phyloP scores from a whole-genome alignment of 2,888 invertebrate genomes.

The Parnassius apollo region DNA sequence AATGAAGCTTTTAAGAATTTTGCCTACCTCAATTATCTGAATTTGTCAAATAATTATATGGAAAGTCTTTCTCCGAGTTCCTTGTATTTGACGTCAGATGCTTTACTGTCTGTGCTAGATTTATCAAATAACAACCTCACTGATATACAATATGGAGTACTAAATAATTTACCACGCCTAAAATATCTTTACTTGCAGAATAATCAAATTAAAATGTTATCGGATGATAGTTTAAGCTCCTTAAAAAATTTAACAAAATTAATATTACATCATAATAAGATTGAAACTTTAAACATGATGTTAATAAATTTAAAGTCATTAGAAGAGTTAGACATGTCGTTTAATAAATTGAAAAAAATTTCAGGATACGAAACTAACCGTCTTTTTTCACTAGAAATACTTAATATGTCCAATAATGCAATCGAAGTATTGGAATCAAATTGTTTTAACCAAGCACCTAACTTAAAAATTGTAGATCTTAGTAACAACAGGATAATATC shows the following conservation, averaged over 20 bases:
- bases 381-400: constrained; percentile 42
- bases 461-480: constrained; percentile 51
- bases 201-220: constrained; percentile 47
- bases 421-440: constrained; percentile 53
- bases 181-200: constrained; percentile 48
- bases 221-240: constrained; percentile 47
- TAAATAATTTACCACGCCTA: constrained; percentile 44
- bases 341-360: constrained; percentile 48
- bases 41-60: constrained; percentile 57
- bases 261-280: constrained; percentile 49
- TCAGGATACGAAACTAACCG: constrained; percentile 54
- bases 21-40: constrained; percentile 40
- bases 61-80: constrained; percentile 41
- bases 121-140: constrained; percentile 52
- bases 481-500: constrained; percentile 54
- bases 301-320: constrained; percentile 52
- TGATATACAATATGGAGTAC: constrained; percentile 39
- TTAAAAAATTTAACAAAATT: constrained; percentile 45
- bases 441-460: constrained; percentile 53
- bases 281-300: constrained; percentile 50
- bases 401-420: constrained; percentile 59
- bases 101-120: constrained; percentile 45
- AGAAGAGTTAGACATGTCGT: constrained; percentile 49
- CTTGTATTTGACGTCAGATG: constrained; percentile 37
- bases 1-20: constrained; percentile 51